These are phyloP conservation scores for Synanthedon tipuliformis DNA, from an alignment of 2,888 invertebrate genomes.

Conservation along the genomic window DNA sequence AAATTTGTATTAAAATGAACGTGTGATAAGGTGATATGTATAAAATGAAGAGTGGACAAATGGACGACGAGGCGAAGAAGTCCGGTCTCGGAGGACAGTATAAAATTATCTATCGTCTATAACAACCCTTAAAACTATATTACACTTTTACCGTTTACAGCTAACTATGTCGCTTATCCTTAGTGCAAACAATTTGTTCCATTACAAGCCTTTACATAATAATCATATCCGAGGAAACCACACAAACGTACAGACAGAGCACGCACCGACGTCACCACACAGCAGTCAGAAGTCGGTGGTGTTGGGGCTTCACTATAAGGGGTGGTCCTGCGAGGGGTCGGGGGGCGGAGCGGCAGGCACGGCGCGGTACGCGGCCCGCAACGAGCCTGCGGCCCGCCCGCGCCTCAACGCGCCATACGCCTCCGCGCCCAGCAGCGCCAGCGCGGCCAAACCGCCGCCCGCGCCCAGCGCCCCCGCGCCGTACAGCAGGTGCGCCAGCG, in stretches of 20 bases:
- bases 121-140: conserved; percentile 33
- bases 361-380: conserved; percentile 25
- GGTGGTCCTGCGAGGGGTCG: conserved; percentile 28
- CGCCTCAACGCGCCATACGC: conserved; percentile 8
- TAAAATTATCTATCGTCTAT: conserved; percentile 18
- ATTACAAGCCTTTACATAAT: conserved; percentile 27
- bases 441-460: conserved; percentile 13
- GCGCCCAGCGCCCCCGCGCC: conserved; percentile 27
- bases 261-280: too few relatives aligned
- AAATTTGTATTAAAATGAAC: conserved; percentile 17
- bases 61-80: conserved; percentile 4
- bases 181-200: conserved; percentile 35
- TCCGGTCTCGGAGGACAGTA: conserved; percentile 21
- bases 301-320: conserved; percentile 48
- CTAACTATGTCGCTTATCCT: conserved; percentile 23
- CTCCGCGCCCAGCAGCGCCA: conserved; percentile 11
- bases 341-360: conserved; percentile 19
- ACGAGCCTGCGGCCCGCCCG: background rate
- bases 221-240: too few relatives aligned
- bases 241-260: too few relatives aligned
- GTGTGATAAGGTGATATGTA: conserved; percentile 10
- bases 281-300: conserved; percentile 23
- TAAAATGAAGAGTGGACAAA: conserved; percentile 8
- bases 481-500: conserved; percentile 17
- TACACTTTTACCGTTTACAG: conserved; percentile 15